Evolutionary conservation across 2,888 invertebrate species (phyloP).

Genomic region (Cantharis lateralis): DNA sequence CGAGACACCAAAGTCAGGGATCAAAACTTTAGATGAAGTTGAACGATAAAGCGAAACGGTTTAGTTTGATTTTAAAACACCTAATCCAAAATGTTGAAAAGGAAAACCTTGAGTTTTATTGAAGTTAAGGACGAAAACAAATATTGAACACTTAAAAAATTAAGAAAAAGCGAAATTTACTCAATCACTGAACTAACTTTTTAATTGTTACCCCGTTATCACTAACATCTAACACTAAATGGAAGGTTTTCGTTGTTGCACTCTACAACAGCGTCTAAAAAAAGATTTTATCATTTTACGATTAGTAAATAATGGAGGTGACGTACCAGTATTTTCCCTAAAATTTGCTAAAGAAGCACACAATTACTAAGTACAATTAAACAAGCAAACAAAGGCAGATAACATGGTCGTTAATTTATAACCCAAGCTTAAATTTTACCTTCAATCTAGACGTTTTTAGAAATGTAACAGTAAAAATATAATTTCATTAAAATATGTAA

Average conservation of each 20-base stretch:
- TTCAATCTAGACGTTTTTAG: background rate
- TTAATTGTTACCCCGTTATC: background rate
- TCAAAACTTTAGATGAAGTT: too few species aligned
- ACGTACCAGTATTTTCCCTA: background rate
- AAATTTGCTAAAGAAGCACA: background rate
- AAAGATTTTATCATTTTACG: slow-evolving; percentile 2
- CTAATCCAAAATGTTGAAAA: too few species aligned
- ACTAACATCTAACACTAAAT: background rate
- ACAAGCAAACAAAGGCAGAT: background rate
- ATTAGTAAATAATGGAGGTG: background rate
- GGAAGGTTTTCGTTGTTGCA: background rate
- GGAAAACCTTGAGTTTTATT: too few species aligned
- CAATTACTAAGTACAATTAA: background rate
- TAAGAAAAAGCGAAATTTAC: background rate
- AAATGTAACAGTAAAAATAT: background rate
- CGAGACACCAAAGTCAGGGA: too few species aligned
- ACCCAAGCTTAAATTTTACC: background rate
- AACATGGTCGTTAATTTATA: background rate
- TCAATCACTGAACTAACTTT: background rate
- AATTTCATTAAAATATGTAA: background rate
- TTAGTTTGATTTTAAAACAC: too few species aligned
- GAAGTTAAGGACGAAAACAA: too few species aligned
- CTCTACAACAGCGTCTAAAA: background rate
- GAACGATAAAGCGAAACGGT: too few species aligned
- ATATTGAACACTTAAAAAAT: background rate